Evolutionary conservation across 2,113 vertebrate genomes (phyloP), one percentile per base, ranked within the genome.

Genomic region (Phalacrocorax aristotelis): DNA sequence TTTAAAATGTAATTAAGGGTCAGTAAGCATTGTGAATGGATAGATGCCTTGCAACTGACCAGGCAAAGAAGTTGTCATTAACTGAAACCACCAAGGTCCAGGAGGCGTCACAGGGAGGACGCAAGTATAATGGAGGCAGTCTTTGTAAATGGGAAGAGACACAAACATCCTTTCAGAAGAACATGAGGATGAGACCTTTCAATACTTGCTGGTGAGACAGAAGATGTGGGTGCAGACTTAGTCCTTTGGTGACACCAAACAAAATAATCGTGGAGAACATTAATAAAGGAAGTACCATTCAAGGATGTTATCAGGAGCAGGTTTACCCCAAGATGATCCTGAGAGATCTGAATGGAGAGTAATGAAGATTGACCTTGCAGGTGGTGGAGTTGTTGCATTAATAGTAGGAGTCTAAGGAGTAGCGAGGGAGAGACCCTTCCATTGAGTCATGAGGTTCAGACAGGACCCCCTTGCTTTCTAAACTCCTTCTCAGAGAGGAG

Each of bases 91-190:
- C 7, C 21, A 58, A 62, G 32, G 62, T 54, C 22, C 44, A 60
- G 19, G 32, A 90, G 16, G 6, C 10, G 20, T 61, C 25, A n/a
- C 15, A 46, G 1, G 3, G 32, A 72, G 7, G 0, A 2, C 7
- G 21, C 4, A 54, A 51, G 36, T 64, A n/a, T 46, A 51, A 21
- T 11, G 25, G 26, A 87, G 14, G 29, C 2, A 19, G 8, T 38
- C 16, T 62, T 40, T 46, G 20, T 36, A 44, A 64, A 29, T 8
- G 7, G n/a, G 42, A 60, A 66, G 18, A 36, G 12, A 21, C 14
- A 10, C 38, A 51, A 57, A 16, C 13, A 32, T 25, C 34, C 11
- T 82, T 69, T 90, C 46, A 78, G 29, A 16, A 78, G 72, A 80
- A n/a, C 18, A 72, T 40, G 21, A 52, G 3, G 22, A 55, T 11